Evolutionary conservation across 2,888 invertebrate genomes (phyloP), one percentile per base, ranked within the genome.

Genomic region (Papilio gigon): DNA sequence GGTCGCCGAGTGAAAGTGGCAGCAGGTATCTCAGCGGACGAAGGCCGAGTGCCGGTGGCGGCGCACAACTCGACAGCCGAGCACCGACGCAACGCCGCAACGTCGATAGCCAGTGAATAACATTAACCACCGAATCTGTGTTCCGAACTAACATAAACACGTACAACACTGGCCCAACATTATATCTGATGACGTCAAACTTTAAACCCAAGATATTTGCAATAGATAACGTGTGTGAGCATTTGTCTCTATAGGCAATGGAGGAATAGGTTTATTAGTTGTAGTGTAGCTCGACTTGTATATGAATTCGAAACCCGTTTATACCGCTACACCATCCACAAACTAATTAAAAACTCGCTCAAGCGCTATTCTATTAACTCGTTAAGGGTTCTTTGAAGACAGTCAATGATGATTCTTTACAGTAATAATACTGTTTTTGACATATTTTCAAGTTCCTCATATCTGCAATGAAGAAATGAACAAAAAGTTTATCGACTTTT

Each of bases 1-100:
- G 74, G 81, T 78, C 78, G 81, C 80, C 79, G 84, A 90, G 90
- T 90, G 90, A 90, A 90, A 90, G 90, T 90, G 89, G 86, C 87
- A 83, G 81, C 85, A 81, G 82, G 82, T 80, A 83, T 83, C 83
- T 84, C 80, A 85, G 77, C 80, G 80, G 79, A 78, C 85, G 90
- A 90, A 91, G 90, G 90, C 89, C 90, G 87, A 17, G 27, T 47
- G 47, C 22, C 47, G 47, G 22, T 47, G 22, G 22, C 47, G 47
- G 47, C n/a, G 22, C 50, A 60, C 60, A 60, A 56, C 64, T 64
- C 27, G 60, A 59, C 40, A 20, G 47, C 63, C 64, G 64, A 44
- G 68, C 68, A 64, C 53, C 69, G 65, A 69, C 68, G 64, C 68
- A 68, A 68, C 69, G 65, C 44, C 22, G 11, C 33, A 44, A 44